These are phyloP conservation scores for Oreortyx pictus DNA, from an alignment of 2,797 vertebrate genomes.

Conservation along the genomic window DNA sequence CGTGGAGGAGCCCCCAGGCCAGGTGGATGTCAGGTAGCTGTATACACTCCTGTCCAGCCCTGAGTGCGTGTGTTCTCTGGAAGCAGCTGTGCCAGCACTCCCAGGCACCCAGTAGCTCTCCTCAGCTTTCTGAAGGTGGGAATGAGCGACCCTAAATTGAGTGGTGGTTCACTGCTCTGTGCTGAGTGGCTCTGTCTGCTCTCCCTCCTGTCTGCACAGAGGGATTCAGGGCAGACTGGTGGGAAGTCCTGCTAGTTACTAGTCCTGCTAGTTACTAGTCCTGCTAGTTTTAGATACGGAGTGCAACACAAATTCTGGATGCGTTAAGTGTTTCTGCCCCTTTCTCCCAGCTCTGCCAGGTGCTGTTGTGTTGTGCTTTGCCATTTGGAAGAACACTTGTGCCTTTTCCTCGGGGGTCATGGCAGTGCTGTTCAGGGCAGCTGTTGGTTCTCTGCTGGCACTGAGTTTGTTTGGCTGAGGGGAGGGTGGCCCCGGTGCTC, in stretches of 20 bases:
- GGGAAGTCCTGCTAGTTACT: too few relatives aligned
- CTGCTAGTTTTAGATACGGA: too few relatives aligned
- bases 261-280: too few relatives aligned
- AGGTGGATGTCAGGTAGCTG: not conserved
- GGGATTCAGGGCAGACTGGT: too few relatives aligned
- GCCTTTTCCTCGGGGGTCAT: conserved; percentile 10
- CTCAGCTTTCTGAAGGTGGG: not conserved
- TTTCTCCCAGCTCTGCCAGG: too few relatives aligned
- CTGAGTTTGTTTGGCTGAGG: not conserved
- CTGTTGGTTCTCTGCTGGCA: not conserved
- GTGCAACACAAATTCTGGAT: too few relatives aligned
- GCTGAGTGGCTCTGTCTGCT: too few relatives aligned
- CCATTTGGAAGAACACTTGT: conserved; percentile 37
- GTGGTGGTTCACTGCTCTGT: too few relatives aligned
- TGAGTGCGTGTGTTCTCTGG: not conserved
- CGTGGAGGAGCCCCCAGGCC: too few relatives aligned
- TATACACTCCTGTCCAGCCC: not conserved
- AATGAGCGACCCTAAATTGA: too few relatives aligned
- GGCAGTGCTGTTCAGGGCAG: not conserved
- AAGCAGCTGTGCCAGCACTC: not conserved
- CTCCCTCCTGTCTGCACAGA: too few relatives aligned
- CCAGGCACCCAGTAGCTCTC: not conserved
- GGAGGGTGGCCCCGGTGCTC: not conserved
- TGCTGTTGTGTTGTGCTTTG: not conserved
- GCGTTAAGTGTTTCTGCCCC: too few relatives aligned